Conservation (phyloP, 2,888 invertebrate species). For the Epicampocera succincta region DNA sequence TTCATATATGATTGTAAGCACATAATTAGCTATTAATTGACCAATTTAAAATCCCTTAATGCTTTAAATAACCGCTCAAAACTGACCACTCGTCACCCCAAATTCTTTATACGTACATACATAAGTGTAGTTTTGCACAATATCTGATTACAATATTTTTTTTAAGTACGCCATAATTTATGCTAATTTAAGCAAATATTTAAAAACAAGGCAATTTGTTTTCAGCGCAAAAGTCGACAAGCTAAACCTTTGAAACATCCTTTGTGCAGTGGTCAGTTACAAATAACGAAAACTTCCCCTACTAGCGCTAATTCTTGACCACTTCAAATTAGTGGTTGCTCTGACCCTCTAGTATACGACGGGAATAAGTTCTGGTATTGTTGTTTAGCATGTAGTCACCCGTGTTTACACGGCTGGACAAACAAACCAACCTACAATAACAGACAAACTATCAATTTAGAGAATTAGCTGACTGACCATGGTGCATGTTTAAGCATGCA, state of each 20-base stretch:
- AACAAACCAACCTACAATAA: slow-evolving; percentile 20
- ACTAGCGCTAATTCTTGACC: slow-evolving; percentile 24
- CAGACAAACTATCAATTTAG: slow-evolving; percentile 54
- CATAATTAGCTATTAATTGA: too few species aligned
- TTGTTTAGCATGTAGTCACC: slow-evolving; percentile 47
- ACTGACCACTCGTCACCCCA: too few species aligned
- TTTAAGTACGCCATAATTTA: slow-evolving; percentile 21
- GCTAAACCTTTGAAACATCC: slow-evolving; percentile 12
- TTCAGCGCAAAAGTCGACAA: slow-evolving; percentile 30
- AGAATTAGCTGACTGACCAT: slow-evolving; percentile 43
- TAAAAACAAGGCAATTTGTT: neutral
- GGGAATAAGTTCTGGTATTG: neutral
- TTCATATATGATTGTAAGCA: too few species aligned
- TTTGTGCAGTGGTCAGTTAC: neutral
- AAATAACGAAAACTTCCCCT: slow-evolving; percentile 37
- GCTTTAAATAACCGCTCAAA: too few species aligned
- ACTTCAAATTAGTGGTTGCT: slow-evolving; percentile 27
- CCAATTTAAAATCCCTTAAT: too few species aligned
- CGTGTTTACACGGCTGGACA: slow-evolving; percentile 35
- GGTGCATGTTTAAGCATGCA: slow-evolving; percentile 21
- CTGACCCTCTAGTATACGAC: slow-evolving; percentile 17
- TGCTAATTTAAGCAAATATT: slow-evolving; percentile 48
- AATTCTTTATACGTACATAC: neutral
- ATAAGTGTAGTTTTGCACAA: neutral
- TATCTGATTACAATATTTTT: slow-evolving; percentile 24